These are phyloP conservation scores for Amphiprion clarkii DNA, from an alignment of 2,797 vertebrate genomes.

Conservation along the genomic window DNA sequence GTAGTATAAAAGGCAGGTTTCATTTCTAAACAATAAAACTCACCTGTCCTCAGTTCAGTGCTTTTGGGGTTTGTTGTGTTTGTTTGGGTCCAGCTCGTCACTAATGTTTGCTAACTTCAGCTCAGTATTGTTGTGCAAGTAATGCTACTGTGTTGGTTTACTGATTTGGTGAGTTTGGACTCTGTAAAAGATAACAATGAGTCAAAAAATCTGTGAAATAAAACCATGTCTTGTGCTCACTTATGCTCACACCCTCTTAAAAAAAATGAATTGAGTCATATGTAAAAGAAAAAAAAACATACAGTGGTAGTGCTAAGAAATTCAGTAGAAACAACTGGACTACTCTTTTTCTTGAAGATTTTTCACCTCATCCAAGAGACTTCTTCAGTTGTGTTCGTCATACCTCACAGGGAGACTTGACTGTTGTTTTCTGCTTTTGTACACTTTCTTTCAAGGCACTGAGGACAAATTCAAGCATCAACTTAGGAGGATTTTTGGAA, in stretches of 20 bases:
- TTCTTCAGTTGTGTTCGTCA: too few species aligned
- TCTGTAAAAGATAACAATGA: background rate
- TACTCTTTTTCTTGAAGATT: too few species aligned
- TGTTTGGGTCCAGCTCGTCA: background rate
- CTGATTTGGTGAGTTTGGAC: background rate
- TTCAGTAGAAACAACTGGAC: too few species aligned
- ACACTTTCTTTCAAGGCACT: background rate
- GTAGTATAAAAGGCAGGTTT: background rate
- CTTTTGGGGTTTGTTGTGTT: background rate
- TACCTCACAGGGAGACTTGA: background rate
- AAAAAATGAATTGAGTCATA: background rate
- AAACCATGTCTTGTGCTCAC: too few species aligned
- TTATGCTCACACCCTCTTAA: background rate
- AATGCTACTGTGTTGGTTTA: background rate
- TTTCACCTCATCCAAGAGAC: too few species aligned
- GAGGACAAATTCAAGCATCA: background rate
- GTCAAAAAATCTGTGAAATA: too few species aligned
- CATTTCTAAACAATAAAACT: background rate
- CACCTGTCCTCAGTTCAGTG: background rate
- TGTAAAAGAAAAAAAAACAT: background rate
- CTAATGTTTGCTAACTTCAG: slow-evolving; percentile 3
- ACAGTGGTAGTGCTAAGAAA: background rate
- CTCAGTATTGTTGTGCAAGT: background rate
- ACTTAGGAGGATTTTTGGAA: background rate
- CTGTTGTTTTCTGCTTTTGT: slow-evolving; percentile 1